Base-by-base conservation (phyloP, 2,797 vertebrate genomes). In the Danio jaintianensis region DNA sequence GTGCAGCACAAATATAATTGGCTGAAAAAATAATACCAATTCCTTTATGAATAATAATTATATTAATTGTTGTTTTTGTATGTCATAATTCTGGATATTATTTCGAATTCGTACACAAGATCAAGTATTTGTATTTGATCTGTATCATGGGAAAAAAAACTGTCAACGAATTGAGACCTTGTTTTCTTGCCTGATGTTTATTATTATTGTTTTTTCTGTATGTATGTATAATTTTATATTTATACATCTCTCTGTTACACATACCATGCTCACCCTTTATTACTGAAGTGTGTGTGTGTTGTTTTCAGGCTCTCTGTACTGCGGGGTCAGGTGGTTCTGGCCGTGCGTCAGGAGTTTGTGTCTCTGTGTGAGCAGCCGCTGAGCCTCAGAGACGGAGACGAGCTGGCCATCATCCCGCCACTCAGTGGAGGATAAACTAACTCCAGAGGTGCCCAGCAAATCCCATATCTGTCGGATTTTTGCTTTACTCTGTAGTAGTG, bases 371-470 rank as follows among this genome's bases (percentile, higher is more conserved):
- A 97, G 81, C 94, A 97, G 79, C 79, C 89, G 3, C 80, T 98
- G 80, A 88, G 84, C 11, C 90, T 99, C 69, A 89, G 85, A 3
- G 86, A 96, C 1, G 95, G 97, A 18, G 97, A 99, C 75, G 96
- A 99, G 90, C 90, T 99, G n/a, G 97, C 96, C 0, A 85, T 99
- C 80, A 96, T 98, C 72, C 97, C 97, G 12, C 97, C 97, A 0
- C 95, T 99, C 56, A 99, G 96, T 8, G 97, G 97, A 85, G 97
- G 98, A 15, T 99, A 95, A 88, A 6, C 43, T 9, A 61, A 38
- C 11, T 20, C 42, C 22, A 45, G 56, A 81, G 50, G 53, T 66
- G 8, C 16, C 29, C 7, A 36, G 13, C 6, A 47, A 6, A 20
- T 29, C 8, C 68, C 4, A 45, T 20, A 55, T 18, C n/a, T 7